These are phyloP conservation scores for Leucoraja ocellata DNA, from an alignment of 2,797 vertebrate species.

Conservation along the genomic window DNA sequence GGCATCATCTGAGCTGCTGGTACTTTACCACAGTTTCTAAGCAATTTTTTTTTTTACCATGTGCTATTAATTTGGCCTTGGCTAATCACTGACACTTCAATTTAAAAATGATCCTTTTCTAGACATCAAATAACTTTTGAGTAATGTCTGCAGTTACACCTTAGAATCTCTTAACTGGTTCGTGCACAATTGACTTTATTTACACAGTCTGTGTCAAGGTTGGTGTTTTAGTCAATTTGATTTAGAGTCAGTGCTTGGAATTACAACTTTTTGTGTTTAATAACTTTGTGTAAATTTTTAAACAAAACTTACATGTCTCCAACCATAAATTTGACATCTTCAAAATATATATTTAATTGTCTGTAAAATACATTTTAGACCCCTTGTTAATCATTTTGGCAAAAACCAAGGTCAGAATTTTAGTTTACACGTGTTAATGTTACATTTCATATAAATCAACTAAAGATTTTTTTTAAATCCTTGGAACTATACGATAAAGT, in stretches of 20 bases:
- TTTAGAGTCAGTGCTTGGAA: too few species aligned
- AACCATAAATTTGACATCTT: background rate
- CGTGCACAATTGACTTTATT: background rate
- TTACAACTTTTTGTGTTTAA: too few species aligned
- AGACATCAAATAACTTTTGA: background rate
- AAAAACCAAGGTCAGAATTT: background rate
- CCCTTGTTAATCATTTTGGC: conserved; percentile 15
- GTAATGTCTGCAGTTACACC: background rate
- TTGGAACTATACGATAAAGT: background rate
- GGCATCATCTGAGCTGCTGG: background rate
- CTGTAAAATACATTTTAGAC: background rate
- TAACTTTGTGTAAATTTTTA: background rate
- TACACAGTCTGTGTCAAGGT: too few species aligned
- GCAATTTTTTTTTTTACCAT: background rate
- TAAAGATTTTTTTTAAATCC: conserved; percentile 3
- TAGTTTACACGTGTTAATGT: background rate
- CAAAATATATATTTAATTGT: background rate
- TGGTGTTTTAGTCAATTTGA: too few species aligned
- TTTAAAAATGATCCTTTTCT: background rate
- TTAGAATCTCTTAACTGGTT: background rate
- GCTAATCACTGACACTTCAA: background rate
- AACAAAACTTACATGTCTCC: background rate
- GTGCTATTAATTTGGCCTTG: background rate
- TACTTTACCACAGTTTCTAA: background rate
- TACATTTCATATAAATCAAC: background rate